Evolutionary conservation across 2,113 vertebrate species (phyloP).

Genomic region (Steatornis caripensis): DNA sequence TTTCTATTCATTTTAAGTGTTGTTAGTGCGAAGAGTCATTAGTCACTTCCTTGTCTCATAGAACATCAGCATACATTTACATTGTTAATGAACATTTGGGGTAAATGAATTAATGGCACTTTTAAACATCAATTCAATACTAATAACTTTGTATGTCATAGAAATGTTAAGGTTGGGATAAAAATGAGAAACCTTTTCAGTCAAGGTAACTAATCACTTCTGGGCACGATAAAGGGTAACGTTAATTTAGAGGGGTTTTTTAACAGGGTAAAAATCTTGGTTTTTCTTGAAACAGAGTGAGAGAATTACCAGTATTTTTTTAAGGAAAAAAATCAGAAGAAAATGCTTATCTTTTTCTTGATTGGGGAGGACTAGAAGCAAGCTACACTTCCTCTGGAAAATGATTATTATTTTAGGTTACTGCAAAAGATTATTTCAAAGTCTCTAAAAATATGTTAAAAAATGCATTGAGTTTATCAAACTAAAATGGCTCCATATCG

Average conservation of each 20-base stretch:
- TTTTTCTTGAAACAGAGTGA: constrained; percentile 19
- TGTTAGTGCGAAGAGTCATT: constrained; percentile 89
- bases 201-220: constrained; percentile 78
- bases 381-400: neutral
- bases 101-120: constrained; percentile 93
- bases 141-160: constrained; percentile 84
- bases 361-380: neutral
- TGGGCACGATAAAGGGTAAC: constrained; percentile 72
- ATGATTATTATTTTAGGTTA: neutral
- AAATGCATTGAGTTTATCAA: neutral
- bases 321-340: neutral
- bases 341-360: neutral
- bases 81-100: constrained; percentile 96
- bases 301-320: neutral
- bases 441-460: neutral
- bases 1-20: constrained; percentile 86
- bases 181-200: constrained; percentile 74
- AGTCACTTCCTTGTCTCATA: constrained; percentile 87
- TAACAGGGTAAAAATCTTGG: constrained; percentile 36
- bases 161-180: constrained; percentile 80
- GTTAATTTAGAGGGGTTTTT: constrained; percentile 65
- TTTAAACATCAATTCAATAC: constrained; percentile 90
- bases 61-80: constrained; percentile 96
- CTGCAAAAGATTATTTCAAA: neutral
- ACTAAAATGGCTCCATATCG: neutral